Evolutionary conservation across 1,140 invertebrate species (phyloP), one percentile per base, ranked within the genome.

Genomic region (Platyscapa corneri): DNA sequence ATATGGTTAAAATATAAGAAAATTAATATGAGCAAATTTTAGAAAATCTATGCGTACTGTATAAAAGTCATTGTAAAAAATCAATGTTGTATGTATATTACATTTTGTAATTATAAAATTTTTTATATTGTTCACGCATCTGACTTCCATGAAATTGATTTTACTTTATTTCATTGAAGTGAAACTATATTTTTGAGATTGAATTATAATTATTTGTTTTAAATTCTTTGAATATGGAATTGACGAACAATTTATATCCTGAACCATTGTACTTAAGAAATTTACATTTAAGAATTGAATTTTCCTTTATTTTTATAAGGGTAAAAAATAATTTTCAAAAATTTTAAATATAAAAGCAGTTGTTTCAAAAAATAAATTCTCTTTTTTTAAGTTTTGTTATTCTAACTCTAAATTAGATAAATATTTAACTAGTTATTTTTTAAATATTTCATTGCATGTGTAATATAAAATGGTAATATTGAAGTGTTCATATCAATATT

Each of bases 11-110:
- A n/a, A n/a, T n/a, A n/a, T n/a, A n/a, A n/a, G n/a, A n/a, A n/a
- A n/a, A n/a, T n/a, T 32, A 65, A 56, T 30, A 32, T 42, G 27
- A 65, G 14, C 70, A 76, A 32, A 39, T 6, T 64, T 64, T 84
- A 78, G 42, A 67, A 12, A 56, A 30, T 84, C 18, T 72, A 60
- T 32, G 46, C 46, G 75, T 34, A 53, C 76, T 79, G 49, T 65
- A 34, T 23, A 18, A 84, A 77, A 72, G 23, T 60, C 34, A 65
- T 72, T 84, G 76, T 49, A 64, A 84, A 46, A 32, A 79, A 79
- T 84, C 49, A 85, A 81, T 85, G 67, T 81, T 46, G 8, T 81
- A 64, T 64, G 75, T 75, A 42, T 39, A n/a, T 77, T 18, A 67
- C 49, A 53, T 56, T 37, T 67, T 32, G 23, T 46, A 5, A 12